These are phyloP conservation scores for Strix aluco DNA, from an alignment of 2,113 vertebrate species.

Conservation along the genomic window DNA sequence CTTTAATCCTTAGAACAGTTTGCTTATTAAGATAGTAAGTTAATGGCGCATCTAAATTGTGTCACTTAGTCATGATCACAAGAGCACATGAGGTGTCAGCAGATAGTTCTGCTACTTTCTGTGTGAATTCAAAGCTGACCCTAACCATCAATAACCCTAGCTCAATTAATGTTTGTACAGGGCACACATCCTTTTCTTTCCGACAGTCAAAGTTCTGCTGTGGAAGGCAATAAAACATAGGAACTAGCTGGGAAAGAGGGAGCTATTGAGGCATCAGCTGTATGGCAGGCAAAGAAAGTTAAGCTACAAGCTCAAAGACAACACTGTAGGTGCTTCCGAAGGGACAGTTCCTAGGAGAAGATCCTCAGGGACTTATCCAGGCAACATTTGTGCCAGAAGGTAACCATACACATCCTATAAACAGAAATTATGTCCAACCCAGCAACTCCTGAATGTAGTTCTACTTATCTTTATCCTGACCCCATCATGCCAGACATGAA, in stretches of 20 bases:
- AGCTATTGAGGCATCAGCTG: neutral
- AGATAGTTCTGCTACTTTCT: neutral
- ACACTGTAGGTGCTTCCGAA: neutral
- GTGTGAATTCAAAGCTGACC: neutral
- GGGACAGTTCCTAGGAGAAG: neutral
- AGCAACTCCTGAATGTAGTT: neutral
- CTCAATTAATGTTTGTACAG: accelerated
- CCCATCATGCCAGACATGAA: neutral
- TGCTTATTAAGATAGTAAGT: conserved; percentile 58
- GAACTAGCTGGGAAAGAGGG: neutral
- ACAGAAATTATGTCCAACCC: neutral
- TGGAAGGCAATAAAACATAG: neutral
- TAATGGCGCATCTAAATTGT: conserved; percentile 27
- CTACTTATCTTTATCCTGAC: neutral
- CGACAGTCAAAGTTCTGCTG: neutral
- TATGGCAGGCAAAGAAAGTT: neutral
- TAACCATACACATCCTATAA: neutral
- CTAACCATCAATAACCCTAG: neutral
- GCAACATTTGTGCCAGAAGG: neutral
- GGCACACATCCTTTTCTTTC: neutral
- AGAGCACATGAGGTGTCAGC: neutral
- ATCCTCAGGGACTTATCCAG: neutral
- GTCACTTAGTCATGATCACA: neutral
- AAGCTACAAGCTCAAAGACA: neutral
- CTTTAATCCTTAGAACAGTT: neutral